A percentile compares a stretch with the other conserved stretches of the same genome.
These are phyloP conservation scores for Nymphalis c-album DNA, from an alignment of 2,888 invertebrate genomes.

Conservation along the genomic window DNA sequence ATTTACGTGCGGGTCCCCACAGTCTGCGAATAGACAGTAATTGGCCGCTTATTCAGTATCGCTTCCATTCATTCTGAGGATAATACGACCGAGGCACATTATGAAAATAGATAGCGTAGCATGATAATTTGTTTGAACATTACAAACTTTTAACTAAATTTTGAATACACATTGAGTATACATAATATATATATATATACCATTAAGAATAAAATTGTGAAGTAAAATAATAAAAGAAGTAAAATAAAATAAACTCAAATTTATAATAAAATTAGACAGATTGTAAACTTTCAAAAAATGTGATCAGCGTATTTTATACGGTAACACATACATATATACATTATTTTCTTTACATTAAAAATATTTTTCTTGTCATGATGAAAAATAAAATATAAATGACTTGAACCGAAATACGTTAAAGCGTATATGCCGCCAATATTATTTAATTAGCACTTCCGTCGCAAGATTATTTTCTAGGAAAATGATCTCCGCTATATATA, in stretches of 20 bases:
- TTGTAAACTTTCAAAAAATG: too few species aligned
- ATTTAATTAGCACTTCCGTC: constrained; percentile 63
- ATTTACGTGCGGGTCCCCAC: constrained; percentile 69
- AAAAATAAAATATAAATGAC: not conserved
- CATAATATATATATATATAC: too few species aligned
- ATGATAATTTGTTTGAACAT: constrained; percentile 47
- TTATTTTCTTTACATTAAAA: too few species aligned
- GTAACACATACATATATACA: too few species aligned
- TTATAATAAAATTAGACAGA: too few species aligned
- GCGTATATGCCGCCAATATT: constrained; percentile 37
- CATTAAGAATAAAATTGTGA: too few species aligned
- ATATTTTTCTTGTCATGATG: too few species aligned
- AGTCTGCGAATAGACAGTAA: constrained; percentile 66
- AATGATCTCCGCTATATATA: constrained; percentile 76
- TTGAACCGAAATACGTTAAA: constrained; percentile 20
- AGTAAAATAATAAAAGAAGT: too few species aligned
- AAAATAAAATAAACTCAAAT: too few species aligned
- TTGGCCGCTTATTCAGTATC: constrained; percentile 76
- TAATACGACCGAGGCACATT: constrained; percentile 60
- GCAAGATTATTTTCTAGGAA: constrained; percentile 71
- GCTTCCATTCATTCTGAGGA: constrained; percentile 75
- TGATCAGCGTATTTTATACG: too few species aligned
- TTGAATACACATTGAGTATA: too few species aligned
- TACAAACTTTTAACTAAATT: constrained; percentile 2
- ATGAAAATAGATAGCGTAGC: constrained; percentile 53